Conservation (phyloP, 2,888 invertebrate species). For the Chydorus sphaericus region DNA sequence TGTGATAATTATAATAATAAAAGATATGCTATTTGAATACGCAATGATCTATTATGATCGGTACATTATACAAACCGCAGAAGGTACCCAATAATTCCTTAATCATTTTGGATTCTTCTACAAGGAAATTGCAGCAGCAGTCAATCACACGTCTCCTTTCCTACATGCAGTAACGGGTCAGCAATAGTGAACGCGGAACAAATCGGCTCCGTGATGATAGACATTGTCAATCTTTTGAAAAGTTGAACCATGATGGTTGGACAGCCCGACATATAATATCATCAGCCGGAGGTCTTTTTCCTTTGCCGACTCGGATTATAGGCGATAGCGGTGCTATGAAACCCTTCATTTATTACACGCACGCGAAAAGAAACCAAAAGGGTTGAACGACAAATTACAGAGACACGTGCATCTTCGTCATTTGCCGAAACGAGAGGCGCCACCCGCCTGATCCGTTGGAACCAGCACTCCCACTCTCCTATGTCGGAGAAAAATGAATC, state of each 20-base stretch:
- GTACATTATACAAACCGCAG: too few species aligned
- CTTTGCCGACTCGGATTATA: background rate
- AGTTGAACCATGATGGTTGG: too few species aligned
- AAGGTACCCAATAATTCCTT: too few species aligned
- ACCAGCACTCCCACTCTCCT: background rate
- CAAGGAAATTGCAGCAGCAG: background rate
- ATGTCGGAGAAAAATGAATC: background rate
- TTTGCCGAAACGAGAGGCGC: too few species aligned
- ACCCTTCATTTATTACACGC: background rate
- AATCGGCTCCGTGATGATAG: background rate
- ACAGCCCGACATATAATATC: too few species aligned
- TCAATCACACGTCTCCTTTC: background rate
- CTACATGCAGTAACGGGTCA: too few species aligned
- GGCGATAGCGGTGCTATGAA: background rate
- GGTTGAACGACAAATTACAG: background rate
- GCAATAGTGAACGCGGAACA: too few species aligned
- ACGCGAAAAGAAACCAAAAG: background rate
- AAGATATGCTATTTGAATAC: too few species aligned
- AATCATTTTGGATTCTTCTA: too few species aligned
- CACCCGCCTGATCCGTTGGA: background rate
- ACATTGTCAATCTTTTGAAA: background rate
- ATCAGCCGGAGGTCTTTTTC: too few species aligned
- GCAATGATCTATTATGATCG: too few species aligned
- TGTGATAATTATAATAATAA: too few species aligned
- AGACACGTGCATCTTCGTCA: background rate